A percentile compares a stretch with the other conserved stretches of the same genome.
Conservation (phyloP, 2,888 invertebrate genomes). For the Agriotes lineatus region DNA sequence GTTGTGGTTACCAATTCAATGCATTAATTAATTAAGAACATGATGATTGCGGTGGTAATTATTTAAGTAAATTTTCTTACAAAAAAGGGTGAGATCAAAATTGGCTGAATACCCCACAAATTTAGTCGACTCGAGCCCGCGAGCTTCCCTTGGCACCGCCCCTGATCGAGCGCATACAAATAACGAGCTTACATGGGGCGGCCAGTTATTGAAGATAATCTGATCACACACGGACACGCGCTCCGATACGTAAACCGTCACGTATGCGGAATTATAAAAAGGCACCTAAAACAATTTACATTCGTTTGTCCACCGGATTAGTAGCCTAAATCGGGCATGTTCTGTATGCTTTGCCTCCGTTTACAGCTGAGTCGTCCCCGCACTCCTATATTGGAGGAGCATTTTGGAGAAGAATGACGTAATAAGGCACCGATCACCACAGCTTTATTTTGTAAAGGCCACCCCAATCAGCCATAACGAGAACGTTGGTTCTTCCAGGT, state of each 20-base stretch:
- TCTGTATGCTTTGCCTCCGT: slow-evolving; percentile 20
- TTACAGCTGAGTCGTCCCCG: slow-evolving; percentile 22
- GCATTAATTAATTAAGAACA: too few species aligned
- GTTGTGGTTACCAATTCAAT: too few species aligned
- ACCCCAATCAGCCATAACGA: slow-evolving; percentile 46
- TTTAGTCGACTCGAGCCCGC: too few species aligned
- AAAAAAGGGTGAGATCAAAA: too few species aligned
- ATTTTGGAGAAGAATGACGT: slow-evolving; percentile 37
- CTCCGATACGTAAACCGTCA: slow-evolving; percentile 42
- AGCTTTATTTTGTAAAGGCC: slow-evolving; percentile 45
- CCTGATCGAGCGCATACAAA: slow-evolving; percentile 6
- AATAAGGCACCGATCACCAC: slow-evolving; percentile 43
- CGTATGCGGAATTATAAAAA: slow-evolving; percentile 48
- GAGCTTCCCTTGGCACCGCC: too few species aligned
- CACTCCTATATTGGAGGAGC: slow-evolving; percentile 32
- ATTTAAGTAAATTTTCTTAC: too few species aligned
- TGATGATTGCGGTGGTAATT: too few species aligned
- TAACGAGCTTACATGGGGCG: slow-evolving; percentile 1
- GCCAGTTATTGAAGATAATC: slow-evolving; percentile 45
- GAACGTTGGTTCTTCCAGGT: slow-evolving; percentile 46
- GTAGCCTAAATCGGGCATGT: slow-evolving; percentile 28
- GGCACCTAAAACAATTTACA: slow-evolving; percentile 50
- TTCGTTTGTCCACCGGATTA: slow-evolving; percentile 46
- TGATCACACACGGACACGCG: slow-evolving; percentile 42
- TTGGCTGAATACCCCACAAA: too few species aligned